These are phyloP conservation scores for Zaprionus lineosus DNA, from an alignment of 2,888 invertebrate species.

Conservation along the genomic window DNA sequence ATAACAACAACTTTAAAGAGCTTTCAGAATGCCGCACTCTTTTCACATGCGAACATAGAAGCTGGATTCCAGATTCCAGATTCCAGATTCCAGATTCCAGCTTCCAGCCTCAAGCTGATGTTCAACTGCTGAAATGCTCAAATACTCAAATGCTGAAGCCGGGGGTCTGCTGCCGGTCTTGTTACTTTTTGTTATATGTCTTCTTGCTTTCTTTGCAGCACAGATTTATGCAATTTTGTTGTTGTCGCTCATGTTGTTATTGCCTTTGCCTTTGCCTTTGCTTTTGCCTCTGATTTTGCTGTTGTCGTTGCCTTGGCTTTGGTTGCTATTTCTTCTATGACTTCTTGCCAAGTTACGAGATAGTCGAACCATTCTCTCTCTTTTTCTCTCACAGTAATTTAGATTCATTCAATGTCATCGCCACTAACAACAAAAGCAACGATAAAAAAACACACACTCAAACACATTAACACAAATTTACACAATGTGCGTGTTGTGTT, in stretches of 20 bases:
- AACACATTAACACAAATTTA: constrained; percentile 39
- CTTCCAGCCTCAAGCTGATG: constrained; percentile 18
- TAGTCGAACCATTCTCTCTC: constrained; percentile 4
- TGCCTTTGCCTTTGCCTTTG: not conserved
- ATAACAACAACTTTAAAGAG: constrained; percentile 24
- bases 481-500: constrained; percentile 63
- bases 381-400: constrained; percentile 1
- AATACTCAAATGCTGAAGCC: constrained; percentile 20
- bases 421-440: constrained; percentile 13
- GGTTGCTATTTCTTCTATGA: constrained; percentile 39
- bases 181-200: constrained; percentile 35
- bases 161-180: constrained; percentile 45
- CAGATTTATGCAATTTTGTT: constrained; percentile 69
- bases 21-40: constrained; percentile 60
- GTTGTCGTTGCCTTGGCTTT: constrained; percentile 20
- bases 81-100: not conserved
- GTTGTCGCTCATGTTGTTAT: constrained; percentile 9
- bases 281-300: constrained; percentile 16
- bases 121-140: constrained; percentile 2
- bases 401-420: constrained; percentile 66
- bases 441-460: constrained; percentile 1
- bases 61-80: not conserved
- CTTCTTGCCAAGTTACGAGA: constrained; percentile 23
- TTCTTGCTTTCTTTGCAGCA: constrained; percentile 64
- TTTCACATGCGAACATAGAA: constrained; percentile 17